Evolutionary conservation across 2,888 invertebrate species (phyloP).

Genomic region (Hemithea aestivaria): DNA sequence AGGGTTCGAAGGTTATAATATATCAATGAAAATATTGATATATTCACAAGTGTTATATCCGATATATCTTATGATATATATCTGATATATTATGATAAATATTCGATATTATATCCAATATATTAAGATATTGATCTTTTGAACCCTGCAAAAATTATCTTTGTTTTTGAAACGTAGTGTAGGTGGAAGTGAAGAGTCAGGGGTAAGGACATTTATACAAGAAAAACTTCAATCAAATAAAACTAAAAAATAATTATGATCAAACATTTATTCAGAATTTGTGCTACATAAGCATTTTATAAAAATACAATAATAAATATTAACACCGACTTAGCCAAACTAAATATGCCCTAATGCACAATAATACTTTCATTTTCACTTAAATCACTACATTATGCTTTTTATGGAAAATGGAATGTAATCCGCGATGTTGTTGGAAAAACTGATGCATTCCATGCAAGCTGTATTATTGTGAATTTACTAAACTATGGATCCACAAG

Average conservation of each 20-base stretch:
- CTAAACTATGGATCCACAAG: conserved; percentile 15
- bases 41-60: too few relatives aligned
- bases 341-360: conserved; percentile 65
- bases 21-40: too few relatives aligned
- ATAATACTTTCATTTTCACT: conserved; percentile 72
- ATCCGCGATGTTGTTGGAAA: conserved; percentile 17
- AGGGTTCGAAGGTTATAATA: too few relatives aligned
- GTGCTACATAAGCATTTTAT: conserved; percentile 78
- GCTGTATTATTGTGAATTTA: conserved; percentile 11
- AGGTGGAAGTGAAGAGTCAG: too few relatives aligned
- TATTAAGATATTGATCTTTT: too few relatives aligned
- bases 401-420: conserved; percentile 50
- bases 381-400: conserved; percentile 45
- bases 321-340: conserved; percentile 69
- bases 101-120: too few relatives aligned
- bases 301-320: conserved; percentile 79
- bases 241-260: conserved; percentile 32
- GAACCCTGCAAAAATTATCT: too few relatives aligned
- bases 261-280: conserved; percentile 78
- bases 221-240: too few relatives aligned
- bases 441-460: conserved; percentile 5
- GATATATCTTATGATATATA: too few relatives aligned
- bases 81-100: too few relatives aligned
- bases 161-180: too few relatives aligned
- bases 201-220: too few relatives aligned